phyloP scores from a whole-genome alignment of 1,140 invertebrate genomes.

The Nymphalis io region DNA sequence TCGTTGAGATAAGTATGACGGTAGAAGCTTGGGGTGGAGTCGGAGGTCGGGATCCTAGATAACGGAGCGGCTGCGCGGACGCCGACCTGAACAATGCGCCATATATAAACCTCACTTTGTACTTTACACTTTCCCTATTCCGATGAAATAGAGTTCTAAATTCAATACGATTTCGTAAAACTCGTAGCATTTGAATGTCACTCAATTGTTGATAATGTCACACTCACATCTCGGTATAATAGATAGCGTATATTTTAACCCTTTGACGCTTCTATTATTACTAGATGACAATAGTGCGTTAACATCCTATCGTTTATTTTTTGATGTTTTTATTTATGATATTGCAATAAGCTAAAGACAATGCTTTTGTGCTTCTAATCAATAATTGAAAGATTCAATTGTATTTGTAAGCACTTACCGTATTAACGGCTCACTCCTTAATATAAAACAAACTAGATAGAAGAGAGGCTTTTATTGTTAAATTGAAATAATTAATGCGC shows the following conservation, averaged over 20 bases:
- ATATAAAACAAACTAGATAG: too few relatives aligned
- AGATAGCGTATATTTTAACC: conserved; percentile 44
- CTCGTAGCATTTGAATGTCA: conserved; percentile 30
- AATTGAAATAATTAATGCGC: too few relatives aligned
- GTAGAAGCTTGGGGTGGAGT: conserved; percentile 59
- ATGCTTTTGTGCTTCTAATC: too few relatives aligned
- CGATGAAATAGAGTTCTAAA: conserved; percentile 32
- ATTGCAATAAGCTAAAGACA: background rate
- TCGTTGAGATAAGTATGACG: conserved; percentile 69
- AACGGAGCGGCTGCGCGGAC: conserved; percentile 56
- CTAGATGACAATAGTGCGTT: conserved; percentile 30
- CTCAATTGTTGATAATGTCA: conserved; percentile 40
- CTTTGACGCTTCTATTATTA: conserved; percentile 50
- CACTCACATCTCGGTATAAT: conserved; percentile 38
- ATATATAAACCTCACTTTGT: conserved; percentile 17
- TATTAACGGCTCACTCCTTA: too few relatives aligned
- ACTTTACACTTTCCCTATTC: conserved; percentile 20
- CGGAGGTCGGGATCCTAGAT: conserved; percentile 65
- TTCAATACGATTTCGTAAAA: conserved; percentile 29
- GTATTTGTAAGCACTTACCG: too few relatives aligned
- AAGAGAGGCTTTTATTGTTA: too few relatives aligned
- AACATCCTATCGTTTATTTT: conserved; percentile 1
- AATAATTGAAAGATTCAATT: too few relatives aligned
- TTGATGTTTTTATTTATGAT: background rate
- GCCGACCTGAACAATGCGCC: conserved; percentile 38